Evolutionary conservation across 2,797 vertebrate species (phyloP).

Genomic region (Philypnodon macrostomus): DNA sequence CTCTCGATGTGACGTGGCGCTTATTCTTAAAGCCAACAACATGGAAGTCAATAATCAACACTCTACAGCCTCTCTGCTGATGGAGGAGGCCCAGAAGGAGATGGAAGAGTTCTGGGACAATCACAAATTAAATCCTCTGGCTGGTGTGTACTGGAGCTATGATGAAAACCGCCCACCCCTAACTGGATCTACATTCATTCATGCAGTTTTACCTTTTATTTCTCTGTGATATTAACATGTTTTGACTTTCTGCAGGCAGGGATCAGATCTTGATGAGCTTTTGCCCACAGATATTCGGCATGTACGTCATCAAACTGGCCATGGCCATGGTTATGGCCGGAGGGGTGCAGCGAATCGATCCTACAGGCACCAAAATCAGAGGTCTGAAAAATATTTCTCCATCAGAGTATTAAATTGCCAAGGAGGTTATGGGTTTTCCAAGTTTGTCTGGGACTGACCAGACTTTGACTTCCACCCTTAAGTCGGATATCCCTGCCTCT

Average conservation of each 20-base stretch:
- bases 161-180: no score
- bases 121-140: slow-evolving; percentile 80
- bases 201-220: no score
- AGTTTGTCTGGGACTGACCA: no score
- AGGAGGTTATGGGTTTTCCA: no score
- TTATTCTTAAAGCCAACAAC: slow-evolving; percentile 92
- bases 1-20: slow-evolving; percentile 85
- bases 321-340: slow-evolving; percentile 94
- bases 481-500: no score
- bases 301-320: slow-evolving; percentile 93
- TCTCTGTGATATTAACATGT: neutral
- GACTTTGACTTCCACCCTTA: no score
- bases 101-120: slow-evolving; percentile 89
- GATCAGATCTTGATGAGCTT: slow-evolving; percentile 92
- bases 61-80: slow-evolving; percentile 72
- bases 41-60: slow-evolving; percentile 92
- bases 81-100: slow-evolving; percentile 87
- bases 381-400: slow-evolving; percentile 66
- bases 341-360: slow-evolving; percentile 91
- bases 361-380: slow-evolving; percentile 87
- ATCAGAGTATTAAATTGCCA: no score
- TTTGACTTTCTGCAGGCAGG: slow-evolving; percentile 74
- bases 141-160: slow-evolving; percentile 75
- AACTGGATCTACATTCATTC: no score
- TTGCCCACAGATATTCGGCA: slow-evolving; percentile 94